Evolutionary conservation across 1,140 invertebrate genomes (phyloP), one percentile per base, ranked within the genome.

Genomic region (Trigoniulus corallinus): DNA sequence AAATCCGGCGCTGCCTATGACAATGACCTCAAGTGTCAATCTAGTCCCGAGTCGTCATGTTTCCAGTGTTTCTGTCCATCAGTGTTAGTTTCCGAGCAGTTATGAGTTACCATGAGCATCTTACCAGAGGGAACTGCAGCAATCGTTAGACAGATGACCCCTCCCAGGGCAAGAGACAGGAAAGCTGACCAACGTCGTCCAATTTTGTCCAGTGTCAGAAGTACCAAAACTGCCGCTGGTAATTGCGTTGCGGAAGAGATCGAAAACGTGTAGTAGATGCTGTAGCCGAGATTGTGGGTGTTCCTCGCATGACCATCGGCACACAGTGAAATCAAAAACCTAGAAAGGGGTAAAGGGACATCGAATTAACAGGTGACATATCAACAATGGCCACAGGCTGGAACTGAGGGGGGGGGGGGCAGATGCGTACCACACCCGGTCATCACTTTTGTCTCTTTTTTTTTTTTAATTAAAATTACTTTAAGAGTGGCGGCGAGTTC

Each of bases 221-320:
- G 83, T 2, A 88, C 69, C 41, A 88, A 77, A 0, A 83, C 79
- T 63, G 88, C 84, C 4, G 85, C 84, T 0, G 86, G 86, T 29
- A 86, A 65, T 61, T 87, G 83, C 0, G 83, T 86, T 1, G 81
- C 79, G 13, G 81, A 79, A 0, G 84, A 84, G 1, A 88, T 73
- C 0, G 82, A 84, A 60, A 88, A 89, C 1, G 84, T 85, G 25
- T 85, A 59, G 61, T 88, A 89, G 1, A 88, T 73, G 57, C 87
- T 77, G 53, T 87, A 63, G 1, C 80, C 83, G 4, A 88, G 67
- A 29, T 82, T 80, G 20, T 82, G 80, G 1, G 87, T 82, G 57
- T 86, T 86, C 59, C 85, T 69, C 1, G 87, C 84, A 61, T 88
- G 84, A 1, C 84, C 85, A 57, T 88, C 84, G 59, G 88, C 89